phyloP scores from a whole-genome alignment of 2,888 invertebrate species.

The Cerceris ruficornis region DNA sequence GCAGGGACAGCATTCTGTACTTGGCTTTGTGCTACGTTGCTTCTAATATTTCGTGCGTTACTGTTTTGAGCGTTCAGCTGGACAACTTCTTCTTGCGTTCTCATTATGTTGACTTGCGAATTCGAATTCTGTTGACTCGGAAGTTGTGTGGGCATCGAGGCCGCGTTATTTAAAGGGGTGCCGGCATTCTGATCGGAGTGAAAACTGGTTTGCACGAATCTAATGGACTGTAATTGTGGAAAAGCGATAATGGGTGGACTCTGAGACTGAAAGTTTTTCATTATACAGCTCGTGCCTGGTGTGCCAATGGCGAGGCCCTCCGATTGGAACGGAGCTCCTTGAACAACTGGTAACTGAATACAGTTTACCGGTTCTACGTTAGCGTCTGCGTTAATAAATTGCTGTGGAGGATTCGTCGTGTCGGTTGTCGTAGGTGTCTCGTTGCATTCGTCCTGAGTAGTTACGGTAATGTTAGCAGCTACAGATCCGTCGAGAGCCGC shows the following conservation, averaged over 20 bases:
- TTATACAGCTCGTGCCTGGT: constrained; percentile 73
- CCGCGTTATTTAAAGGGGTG: constrained; percentile 48
- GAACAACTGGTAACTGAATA: constrained; percentile 75
- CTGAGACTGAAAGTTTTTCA: constrained; percentile 77
- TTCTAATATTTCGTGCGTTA: constrained; percentile 54
- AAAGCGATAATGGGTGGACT: constrained; percentile 77
- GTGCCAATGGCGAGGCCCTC: constrained; percentile 70
- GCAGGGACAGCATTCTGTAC: constrained; percentile 58
- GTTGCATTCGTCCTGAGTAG: constrained; percentile 76
- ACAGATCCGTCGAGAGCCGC: constrained; percentile 82
- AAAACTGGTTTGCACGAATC: constrained; percentile 78
- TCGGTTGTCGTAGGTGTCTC: constrained; percentile 74
- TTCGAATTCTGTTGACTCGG: constrained; percentile 62
- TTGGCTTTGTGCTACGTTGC: constrained; percentile 52
- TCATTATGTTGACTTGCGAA: constrained; percentile 72
- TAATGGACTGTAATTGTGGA: constrained; percentile 78
- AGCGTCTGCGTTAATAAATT: constrained; percentile 65
- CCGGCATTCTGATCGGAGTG: constrained; percentile 68
- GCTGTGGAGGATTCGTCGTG: constrained; percentile 67
- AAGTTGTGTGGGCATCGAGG: constrained; percentile 61
- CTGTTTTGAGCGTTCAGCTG: constrained; percentile 69
- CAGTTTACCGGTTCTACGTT: constrained; percentile 73
- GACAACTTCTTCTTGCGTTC: constrained; percentile 73
- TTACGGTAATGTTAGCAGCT: constrained; percentile 76
- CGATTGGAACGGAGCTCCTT: constrained; percentile 72